Evolutionary conservation across 2,888 invertebrate genomes (phyloP).

Genomic region (Tinea pellionella): DNA sequence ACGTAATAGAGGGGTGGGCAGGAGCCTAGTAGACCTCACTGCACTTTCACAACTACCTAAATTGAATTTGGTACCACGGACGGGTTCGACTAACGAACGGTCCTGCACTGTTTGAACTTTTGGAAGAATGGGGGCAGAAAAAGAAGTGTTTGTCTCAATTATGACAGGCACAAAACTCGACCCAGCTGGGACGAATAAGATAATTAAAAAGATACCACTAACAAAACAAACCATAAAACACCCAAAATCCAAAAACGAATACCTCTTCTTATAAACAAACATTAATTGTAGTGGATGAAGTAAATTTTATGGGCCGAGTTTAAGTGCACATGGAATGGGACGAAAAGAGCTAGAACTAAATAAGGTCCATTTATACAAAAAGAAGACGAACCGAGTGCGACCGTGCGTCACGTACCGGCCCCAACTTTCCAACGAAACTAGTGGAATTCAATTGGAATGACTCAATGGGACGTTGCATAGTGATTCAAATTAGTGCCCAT

Average conservation of each 20-base stretch:
- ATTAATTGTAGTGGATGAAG: too few relatives aligned
- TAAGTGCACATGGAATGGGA: neutral
- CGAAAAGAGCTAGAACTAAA: too few relatives aligned
- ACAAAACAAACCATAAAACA: too few relatives aligned
- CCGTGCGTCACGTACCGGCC: conserved; percentile 9
- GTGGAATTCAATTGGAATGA: conserved; percentile 13
- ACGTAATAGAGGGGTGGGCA: neutral
- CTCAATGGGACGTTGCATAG: conserved; percentile 4
- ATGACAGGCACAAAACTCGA: neutral
- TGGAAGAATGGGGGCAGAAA: conserved; percentile 4
- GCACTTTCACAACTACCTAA: conserved; percentile 15
- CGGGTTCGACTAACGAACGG: conserved; percentile 31
- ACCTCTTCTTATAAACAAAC: too few relatives aligned
- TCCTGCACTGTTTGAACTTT: conserved; percentile 26
- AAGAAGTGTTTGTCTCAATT: neutral
- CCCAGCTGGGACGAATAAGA: neutral
- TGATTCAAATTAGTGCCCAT: conserved; percentile 8
- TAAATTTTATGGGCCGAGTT: neutral
- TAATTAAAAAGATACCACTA: too few relatives aligned
- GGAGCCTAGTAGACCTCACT: neutral
- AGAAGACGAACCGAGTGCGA: neutral
- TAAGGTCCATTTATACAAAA: neutral
- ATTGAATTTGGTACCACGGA: conserved; percentile 30
- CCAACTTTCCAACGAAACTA: conserved; percentile 10
- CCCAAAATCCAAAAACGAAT: too few relatives aligned